Conservation (phyloP, 1,140 invertebrate genomes). For the Sesamia nonagrioides region DNA sequence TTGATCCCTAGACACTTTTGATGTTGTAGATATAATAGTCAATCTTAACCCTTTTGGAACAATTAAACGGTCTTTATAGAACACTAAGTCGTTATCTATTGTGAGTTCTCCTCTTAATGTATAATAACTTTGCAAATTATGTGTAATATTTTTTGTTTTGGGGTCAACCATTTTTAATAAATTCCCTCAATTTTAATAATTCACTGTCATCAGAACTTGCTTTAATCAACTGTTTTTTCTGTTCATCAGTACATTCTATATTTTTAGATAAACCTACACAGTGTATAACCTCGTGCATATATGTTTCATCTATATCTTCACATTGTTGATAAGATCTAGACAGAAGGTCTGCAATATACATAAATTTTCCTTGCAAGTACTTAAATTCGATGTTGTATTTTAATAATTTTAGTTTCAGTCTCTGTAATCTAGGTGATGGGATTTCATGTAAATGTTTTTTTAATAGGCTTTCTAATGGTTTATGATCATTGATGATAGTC, state of each 20-base stretch:
- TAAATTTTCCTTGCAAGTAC: slow-evolving; percentile 58
- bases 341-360: slow-evolving; percentile 35
- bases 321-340: neutral
- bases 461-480: slow-evolving; percentile 57
- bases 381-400: slow-evolving; percentile 66
- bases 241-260: neutral
- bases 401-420: slow-evolving; percentile 72
- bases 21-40: too few relatives aligned
- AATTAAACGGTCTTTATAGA: neutral
- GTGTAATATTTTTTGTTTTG: neutral
- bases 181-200: neutral
- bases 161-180: neutral
- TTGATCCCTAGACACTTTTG: too few relatives aligned
- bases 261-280: neutral
- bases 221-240: neutral
- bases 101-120: neutral
- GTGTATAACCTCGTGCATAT: neutral
- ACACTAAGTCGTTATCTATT: neutral
- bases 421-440: slow-evolving; percentile 70
- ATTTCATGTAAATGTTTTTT: slow-evolving; percentile 59
- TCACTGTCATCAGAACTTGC: neutral
- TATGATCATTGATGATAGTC: slow-evolving; percentile 54
- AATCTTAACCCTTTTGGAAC: neutral
- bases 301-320: neutral
- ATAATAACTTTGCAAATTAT: neutral